Percentiles rank a stretch among this genome's conserved stretches.
Conservation (phyloP, 1,140 invertebrate species). For the Meteorus sp. region DNA sequence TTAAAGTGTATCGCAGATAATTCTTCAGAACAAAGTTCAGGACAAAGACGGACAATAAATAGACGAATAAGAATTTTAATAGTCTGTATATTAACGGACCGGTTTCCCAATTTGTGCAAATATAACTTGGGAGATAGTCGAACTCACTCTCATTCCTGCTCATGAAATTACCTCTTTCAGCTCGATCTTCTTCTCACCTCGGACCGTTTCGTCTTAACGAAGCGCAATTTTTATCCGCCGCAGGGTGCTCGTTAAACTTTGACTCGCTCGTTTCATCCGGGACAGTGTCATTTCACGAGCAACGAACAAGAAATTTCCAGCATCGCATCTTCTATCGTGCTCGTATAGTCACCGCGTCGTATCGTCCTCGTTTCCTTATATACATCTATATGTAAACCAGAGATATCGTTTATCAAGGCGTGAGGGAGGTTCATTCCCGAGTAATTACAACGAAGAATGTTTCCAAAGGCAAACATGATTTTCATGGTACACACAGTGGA, state of each 20-base stretch:
- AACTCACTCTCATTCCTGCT: not conserved
- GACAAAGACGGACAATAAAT: too few relatives aligned
- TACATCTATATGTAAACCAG: not conserved
- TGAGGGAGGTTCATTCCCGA: not conserved
- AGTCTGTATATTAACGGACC: slow-evolving; percentile 25
- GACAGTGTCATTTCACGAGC: slow-evolving; percentile 22
- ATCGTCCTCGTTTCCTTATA: not conserved
- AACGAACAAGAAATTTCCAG: slow-evolving; percentile 18
- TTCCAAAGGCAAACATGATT: slow-evolving; percentile 11
- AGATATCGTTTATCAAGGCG: slow-evolving; percentile 9
- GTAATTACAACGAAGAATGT: slow-evolving; percentile 11
- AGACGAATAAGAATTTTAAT: too few relatives aligned
- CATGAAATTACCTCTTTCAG: not conserved
- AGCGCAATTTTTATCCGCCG: slow-evolving; percentile 27
- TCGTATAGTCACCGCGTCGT: too few relatives aligned
- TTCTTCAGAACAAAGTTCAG: too few relatives aligned
- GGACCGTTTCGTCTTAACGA: slow-evolving; percentile 19
- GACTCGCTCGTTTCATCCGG: slow-evolving; percentile 12
- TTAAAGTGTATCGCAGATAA: too few relatives aligned
- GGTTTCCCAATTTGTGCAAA: slow-evolving; percentile 21
- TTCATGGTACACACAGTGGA: too few relatives aligned
- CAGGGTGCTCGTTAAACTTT: slow-evolving; percentile 28
- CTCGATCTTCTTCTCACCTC: slow-evolving; percentile 23
- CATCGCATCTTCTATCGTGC: not conserved
- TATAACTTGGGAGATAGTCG: slow-evolving; percentile 1